Evolutionary conservation across 2,113 vertebrate genomes (phyloP).

Genomic region (Dromas ardeola): DNA sequence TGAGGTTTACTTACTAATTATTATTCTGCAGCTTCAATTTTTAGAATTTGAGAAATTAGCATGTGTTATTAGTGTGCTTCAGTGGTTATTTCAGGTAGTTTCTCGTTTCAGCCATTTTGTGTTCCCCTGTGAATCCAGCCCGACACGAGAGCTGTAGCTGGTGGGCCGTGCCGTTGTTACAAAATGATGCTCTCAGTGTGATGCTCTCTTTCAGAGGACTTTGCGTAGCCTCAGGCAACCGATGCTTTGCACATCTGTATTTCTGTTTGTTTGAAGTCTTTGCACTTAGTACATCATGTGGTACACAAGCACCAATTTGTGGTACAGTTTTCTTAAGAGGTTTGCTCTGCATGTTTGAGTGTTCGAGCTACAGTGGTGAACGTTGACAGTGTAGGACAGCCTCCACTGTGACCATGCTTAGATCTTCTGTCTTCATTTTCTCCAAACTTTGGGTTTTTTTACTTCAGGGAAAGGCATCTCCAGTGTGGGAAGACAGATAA

Average conservation of each 20-base stretch:
- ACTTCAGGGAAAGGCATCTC: background rate
- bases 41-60: background rate
- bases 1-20: background rate
- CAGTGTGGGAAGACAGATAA: background rate
- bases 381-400: background rate
- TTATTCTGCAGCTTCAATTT: background rate
- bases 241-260: background rate
- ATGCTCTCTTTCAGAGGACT: background rate
- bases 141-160: background rate
- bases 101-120: background rate
- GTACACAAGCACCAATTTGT: accelerated
- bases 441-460: background rate
- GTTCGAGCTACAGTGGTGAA: background rate
- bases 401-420: accelerated
- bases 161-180: accelerated
- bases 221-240: background rate
- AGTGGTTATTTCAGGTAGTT: background rate
- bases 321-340: background rate
- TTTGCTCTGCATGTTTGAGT: background rate
- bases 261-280: background rate
- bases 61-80: background rate
- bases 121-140: background rate
- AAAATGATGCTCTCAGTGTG: background rate
- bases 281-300: accelerated
- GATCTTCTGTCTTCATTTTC: background rate